Percentiles rank a stretch among this genome's conserved stretches.
These are phyloP conservation scores for Trichonephila clavata DNA, from an alignment of 1,140 invertebrate species.

Conservation along the genomic window DNA sequence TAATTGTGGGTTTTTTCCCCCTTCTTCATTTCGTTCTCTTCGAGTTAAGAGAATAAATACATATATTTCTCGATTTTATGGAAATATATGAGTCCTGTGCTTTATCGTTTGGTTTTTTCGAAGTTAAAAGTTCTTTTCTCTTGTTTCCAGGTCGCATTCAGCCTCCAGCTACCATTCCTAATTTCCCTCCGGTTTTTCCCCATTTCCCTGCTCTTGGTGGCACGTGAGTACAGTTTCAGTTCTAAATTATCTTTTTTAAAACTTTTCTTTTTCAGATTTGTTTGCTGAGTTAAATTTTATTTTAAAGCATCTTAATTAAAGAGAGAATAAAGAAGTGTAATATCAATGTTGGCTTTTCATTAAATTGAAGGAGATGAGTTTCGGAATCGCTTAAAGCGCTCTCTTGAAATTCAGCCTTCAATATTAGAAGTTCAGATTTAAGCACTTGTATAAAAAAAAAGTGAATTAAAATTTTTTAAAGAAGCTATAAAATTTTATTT, in stretches of 20 bases:
- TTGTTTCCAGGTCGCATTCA: conserved; percentile 70
- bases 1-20: conserved; percentile 17
- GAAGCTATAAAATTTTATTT: neutral
- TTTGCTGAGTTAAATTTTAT: neutral
- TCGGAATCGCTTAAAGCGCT: no score
- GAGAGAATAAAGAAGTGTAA: neutral
- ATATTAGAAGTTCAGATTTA: no score
- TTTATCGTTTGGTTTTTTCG: conserved; percentile 16
- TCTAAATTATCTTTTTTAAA: neutral
- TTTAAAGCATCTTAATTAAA: neutral
- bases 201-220: conserved; percentile 76
- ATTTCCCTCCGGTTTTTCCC: conserved; percentile 74
- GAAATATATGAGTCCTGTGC: conserved; percentile 10
- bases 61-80: conserved; percentile 3
- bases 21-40: neutral
- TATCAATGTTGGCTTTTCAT: neutral
- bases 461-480: no score
- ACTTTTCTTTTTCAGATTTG: neutral
- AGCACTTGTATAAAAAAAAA: no score
- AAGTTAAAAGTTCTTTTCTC: conserved; percentile 21
- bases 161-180: conserved; percentile 74
- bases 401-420: no score
- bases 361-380: neutral
- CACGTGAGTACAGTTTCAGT: conserved; percentile 65
- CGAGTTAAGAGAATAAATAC: conserved; percentile 35